Conservation (phyloP, 2,797 vertebrate species). For the Betta splendens region DNA sequence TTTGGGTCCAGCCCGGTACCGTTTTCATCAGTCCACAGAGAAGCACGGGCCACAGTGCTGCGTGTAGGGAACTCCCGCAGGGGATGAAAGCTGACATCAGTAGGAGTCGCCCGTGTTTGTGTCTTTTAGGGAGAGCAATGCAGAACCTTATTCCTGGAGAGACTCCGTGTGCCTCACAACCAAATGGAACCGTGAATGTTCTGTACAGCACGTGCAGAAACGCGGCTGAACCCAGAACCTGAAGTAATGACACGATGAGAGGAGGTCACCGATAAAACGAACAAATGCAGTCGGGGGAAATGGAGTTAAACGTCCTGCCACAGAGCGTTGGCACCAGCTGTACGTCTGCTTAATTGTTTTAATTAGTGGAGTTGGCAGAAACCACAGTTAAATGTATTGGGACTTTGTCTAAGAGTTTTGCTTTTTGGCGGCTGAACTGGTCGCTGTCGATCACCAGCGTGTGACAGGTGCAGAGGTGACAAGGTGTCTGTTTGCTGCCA, state of each 20-base stretch:
- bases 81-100: slow-evolving; percentile 17
- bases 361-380: background rate
- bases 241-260: too few relatives aligned
- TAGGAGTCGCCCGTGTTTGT: slow-evolving; percentile 5
- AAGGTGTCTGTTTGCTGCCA: too few relatives aligned
- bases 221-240: background rate
- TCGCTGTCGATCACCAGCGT: too few relatives aligned
- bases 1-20: slow-evolving; percentile 8
- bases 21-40: slow-evolving; percentile 12
- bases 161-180: background rate
- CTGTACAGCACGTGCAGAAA: too few relatives aligned
- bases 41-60: slow-evolving; percentile 12
- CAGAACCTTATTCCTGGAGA: background rate
- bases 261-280: too few relatives aligned
- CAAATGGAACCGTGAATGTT: background rate
- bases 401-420: background rate
- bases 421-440: too few relatives aligned
- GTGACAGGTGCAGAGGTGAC: too few relatives aligned
- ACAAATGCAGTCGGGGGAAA: too few relatives aligned
- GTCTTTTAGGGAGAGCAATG: background rate
- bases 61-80: slow-evolving; percentile 6
- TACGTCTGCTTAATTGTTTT: too few relatives aligned
- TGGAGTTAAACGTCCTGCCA: too few relatives aligned
- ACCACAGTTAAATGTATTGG: background rate
- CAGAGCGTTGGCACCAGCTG: too few relatives aligned